These are phyloP conservation scores for Anoura caudifer DNA, from an alignment of 2,113 vertebrate species.

Conservation along the genomic window DNA sequence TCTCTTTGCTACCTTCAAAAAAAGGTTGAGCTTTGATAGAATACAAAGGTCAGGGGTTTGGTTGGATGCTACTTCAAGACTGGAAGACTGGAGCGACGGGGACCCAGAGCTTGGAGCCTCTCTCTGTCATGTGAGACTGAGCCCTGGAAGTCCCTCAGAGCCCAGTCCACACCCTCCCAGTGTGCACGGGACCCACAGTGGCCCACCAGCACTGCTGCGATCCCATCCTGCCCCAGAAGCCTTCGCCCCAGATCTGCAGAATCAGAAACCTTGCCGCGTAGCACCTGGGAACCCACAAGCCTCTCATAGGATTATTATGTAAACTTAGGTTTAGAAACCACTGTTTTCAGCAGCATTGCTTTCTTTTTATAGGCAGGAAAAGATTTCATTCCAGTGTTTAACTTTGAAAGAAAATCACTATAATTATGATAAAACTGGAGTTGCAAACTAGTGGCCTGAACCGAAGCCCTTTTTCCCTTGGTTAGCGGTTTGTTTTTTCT, in stretches of 20 bases:
- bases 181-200: background rate
- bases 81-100: background rate
- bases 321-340: background rate
- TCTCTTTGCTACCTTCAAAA: background rate
- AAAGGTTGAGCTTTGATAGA: background rate
- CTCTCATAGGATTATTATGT: background rate
- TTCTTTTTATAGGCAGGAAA: background rate
- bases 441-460: background rate
- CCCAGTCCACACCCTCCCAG: background rate
- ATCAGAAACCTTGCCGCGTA: background rate
- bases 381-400: background rate
- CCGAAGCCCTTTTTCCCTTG: background rate
- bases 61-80: background rate
- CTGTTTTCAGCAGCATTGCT: background rate
- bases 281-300: background rate
- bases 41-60: background rate
- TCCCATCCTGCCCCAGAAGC: background rate
- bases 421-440: background rate
- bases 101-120: background rate
- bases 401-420: conserved; percentile 6
- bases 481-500: background rate
- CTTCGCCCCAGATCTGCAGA: background rate
- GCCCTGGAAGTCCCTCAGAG: background rate
- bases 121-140: background rate
- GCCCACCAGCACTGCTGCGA: too few species aligned